Evolutionary conservation across 1,140 invertebrate species (phyloP).

Genomic region (Nasonia longicornis): DNA sequence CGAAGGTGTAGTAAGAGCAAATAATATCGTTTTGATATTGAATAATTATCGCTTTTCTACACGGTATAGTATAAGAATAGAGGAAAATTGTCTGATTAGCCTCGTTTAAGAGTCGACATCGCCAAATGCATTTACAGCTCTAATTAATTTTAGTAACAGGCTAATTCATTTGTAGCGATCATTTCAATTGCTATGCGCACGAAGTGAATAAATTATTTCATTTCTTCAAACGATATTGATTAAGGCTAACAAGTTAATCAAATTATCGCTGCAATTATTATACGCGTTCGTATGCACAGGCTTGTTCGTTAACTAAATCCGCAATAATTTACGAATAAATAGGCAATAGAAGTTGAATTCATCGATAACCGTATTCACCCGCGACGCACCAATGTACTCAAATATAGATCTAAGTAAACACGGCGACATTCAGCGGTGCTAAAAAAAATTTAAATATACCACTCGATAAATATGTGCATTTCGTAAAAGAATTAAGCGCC

Average conservation of each 20-base stretch:
- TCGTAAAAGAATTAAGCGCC: background rate
- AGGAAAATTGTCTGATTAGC: too few species aligned
- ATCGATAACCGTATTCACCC: too few species aligned
- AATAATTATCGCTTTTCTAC: too few species aligned
- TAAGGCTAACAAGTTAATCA: background rate
- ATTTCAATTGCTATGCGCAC: background rate
- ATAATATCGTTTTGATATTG: too few species aligned
- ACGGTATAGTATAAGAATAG: too few species aligned
- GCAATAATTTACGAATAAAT: too few species aligned
- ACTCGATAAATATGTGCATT: background rate
- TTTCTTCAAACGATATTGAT: constrained; percentile 4
- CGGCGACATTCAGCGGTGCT: background rate
- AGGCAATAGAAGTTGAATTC: too few species aligned
- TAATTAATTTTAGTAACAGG: background rate
- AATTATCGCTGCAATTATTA: background rate
- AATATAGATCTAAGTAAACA: too few species aligned
- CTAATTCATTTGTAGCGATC: background rate
- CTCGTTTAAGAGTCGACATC: background rate
- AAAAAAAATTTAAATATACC: background rate
- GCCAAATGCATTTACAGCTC: background rate
- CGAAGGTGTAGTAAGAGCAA: too few species aligned
- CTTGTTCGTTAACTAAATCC: background rate
- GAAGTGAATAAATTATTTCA: background rate
- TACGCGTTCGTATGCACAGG: background rate
- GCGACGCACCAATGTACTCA: background rate